Conservation (phyloP, 2,113 vertebrate genomes). For the Nycticorax nycticorax region DNA sequence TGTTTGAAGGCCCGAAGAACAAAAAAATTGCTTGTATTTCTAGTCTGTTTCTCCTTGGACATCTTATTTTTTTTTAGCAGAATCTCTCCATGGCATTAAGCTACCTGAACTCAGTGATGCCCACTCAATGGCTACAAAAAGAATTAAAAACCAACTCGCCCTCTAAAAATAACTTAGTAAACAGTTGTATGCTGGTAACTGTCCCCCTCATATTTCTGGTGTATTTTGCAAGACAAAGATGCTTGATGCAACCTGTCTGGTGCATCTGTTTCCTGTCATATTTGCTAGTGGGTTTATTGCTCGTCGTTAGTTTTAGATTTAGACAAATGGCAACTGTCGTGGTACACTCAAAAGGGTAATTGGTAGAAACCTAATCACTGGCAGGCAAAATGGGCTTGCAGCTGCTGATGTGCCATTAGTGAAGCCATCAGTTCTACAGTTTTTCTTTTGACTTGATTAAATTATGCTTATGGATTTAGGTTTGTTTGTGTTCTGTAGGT, state of each 20-base stretch:
- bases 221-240: not conserved
- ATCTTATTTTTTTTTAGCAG: not conserved
- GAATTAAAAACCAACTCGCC: not conserved
- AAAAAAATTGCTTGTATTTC: not conserved
- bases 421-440: not conserved
- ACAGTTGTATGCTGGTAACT: not conserved
- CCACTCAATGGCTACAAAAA: not conserved
- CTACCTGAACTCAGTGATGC: not conserved
- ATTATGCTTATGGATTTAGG: not conserved
- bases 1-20: not conserved
- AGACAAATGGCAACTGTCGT: constrained; percentile 34
- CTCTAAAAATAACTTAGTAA: not conserved
- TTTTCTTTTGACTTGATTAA: not conserved
- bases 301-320: not conserved
- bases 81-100: not conserved
- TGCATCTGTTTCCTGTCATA: constrained; percentile 14
- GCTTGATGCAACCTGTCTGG: not conserved
- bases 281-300: not conserved
- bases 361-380: constrained; percentile 49
- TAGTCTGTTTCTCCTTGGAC: not conserved
- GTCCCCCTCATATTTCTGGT: not conserved
- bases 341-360: not conserved
- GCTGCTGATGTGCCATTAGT: constrained; percentile 12
- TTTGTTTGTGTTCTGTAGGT: not conserved
- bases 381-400: not conserved